These are phyloP conservation scores for Drosophila lacertosa DNA, from an alignment of 1,140 invertebrate genomes.

Conservation along the genomic window DNA sequence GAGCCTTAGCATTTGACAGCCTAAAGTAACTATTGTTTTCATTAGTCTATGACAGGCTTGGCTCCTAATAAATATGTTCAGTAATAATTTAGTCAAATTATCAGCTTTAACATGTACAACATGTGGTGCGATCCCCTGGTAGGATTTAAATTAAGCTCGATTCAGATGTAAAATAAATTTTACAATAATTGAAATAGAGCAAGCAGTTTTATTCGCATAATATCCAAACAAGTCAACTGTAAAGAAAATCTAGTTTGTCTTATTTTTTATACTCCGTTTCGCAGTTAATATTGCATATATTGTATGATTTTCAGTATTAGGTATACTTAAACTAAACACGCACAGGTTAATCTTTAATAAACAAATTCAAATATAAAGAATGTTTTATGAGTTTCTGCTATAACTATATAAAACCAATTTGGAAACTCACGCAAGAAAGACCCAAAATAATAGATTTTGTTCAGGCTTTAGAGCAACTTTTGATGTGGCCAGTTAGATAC, in stretches of 20 bases:
- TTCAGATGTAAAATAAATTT: too few species aligned
- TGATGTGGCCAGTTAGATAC: background rate
- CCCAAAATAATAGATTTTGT: slow-evolving; percentile 31
- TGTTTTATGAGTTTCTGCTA: slow-evolving; percentile 16
- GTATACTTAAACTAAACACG: slow-evolving; percentile 61
- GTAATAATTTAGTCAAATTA: too few species aligned
- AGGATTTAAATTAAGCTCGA: too few species aligned
- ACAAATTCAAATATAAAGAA: slow-evolving; percentile 42
- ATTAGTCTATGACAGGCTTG: too few species aligned
- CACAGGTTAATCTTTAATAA: slow-evolving; percentile 48
- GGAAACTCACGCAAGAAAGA: slow-evolving; percentile 47
- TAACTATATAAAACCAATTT: slow-evolving; percentile 20
- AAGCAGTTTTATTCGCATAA: too few species aligned
- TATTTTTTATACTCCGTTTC: background rate
- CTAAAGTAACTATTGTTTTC: too few species aligned
- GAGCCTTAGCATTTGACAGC: too few species aligned
- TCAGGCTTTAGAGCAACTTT: slow-evolving; percentile 18
- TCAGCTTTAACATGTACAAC: too few species aligned
- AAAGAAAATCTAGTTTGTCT: background rate
- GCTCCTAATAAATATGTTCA: too few species aligned
- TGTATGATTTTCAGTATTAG: slow-evolving; percentile 44
- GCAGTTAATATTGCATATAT: slow-evolving; percentile 49
- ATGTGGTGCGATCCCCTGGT: too few species aligned
- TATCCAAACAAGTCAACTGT: too few species aligned
- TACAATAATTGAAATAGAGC: too few species aligned